phyloP scores from a whole-genome alignment of 2,797 vertebrate species.

The Paratrypauchen microcephalus region DNA sequence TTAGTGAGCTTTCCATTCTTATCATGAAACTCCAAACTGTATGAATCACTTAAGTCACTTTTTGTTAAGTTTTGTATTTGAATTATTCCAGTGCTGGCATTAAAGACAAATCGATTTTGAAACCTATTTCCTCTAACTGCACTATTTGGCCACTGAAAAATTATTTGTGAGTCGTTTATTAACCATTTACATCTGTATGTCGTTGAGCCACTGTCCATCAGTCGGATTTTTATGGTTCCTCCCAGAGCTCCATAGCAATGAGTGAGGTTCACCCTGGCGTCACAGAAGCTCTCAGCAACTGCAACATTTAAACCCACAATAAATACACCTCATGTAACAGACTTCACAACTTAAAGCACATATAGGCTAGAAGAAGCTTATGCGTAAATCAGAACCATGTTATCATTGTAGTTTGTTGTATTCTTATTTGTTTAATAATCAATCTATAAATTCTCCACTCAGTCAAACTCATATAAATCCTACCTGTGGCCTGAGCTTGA shows the following conservation, averaged over 20 bases:
- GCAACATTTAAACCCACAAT: background rate
- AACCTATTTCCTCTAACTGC: fast-evolving
- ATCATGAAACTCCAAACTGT: fast-evolving
- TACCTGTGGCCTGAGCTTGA: constrained; percentile 2
- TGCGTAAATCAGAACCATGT: background rate
- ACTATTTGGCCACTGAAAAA: fast-evolving
- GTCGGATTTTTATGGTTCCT: constrained; percentile 42
- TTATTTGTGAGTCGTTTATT: too few relatives aligned
- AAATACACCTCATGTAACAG: background rate
- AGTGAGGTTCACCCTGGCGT: constrained; percentile 27
- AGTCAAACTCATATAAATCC: background rate
- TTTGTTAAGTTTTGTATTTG: constrained; percentile 30
- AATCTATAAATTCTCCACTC: background rate
- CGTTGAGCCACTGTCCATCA: constrained; percentile 3
- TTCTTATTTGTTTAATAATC: background rate
- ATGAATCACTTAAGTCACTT: constrained; percentile 27
- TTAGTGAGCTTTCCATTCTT: fast-evolving
- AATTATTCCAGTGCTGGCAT: constrained; percentile 28
- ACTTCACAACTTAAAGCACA: background rate
- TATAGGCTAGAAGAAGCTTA: too few relatives aligned
- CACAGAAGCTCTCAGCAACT: constrained; percentile 43
- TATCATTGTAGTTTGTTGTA: background rate
- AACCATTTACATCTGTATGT: fast-evolving
- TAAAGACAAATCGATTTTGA: constrained; percentile 15
- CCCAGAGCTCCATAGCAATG: constrained; percentile 55